Evolutionary conservation across 2,888 invertebrate species (phyloP).

Genomic region (Cotesia congregata): DNA sequence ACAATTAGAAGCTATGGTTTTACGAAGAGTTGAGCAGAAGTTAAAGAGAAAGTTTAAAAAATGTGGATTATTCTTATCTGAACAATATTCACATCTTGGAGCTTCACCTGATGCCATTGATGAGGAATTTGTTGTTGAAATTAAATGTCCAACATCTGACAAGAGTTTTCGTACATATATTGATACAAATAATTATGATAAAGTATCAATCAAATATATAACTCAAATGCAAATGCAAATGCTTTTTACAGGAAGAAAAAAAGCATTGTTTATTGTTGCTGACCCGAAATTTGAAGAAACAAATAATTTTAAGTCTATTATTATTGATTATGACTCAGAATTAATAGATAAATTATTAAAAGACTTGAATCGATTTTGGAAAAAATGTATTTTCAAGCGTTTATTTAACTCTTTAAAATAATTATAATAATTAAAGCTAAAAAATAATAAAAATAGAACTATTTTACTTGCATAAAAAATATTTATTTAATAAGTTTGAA

Average conservation of each 20-base stretch:
- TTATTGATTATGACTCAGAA: conserved; percentile 25
- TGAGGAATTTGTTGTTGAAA: conserved; percentile 19
- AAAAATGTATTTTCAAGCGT: conserved; percentile 6
- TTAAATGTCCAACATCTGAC: conserved; percentile 18
- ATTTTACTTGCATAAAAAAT: background rate
- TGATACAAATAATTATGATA: background rate
- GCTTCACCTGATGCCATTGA: conserved; percentile 12
- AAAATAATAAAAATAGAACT: background rate
- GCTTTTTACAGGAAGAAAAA: conserved; percentile 21
- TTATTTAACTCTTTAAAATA: background rate
- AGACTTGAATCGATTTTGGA: conserved; percentile 7
- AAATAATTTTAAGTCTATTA: background rate
- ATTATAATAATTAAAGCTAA: background rate
- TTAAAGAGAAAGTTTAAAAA: conserved; percentile 12
- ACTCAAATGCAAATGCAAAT: conserved; percentile 29
- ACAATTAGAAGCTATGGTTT: conserved; percentile 12
- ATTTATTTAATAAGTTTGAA: background rate
- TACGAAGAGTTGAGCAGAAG: background rate
- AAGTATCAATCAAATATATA: conserved; percentile 12
- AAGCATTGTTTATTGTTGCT: conserved; percentile 16
- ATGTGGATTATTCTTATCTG: conserved; percentile 7
- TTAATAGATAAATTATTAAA: background rate
- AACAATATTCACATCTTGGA: background rate
- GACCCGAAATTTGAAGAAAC: conserved; percentile 23
- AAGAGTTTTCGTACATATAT: conserved; percentile 18